Conservation (phyloP, 2,888 invertebrate species). For the Xestia rhomboidea region DNA sequence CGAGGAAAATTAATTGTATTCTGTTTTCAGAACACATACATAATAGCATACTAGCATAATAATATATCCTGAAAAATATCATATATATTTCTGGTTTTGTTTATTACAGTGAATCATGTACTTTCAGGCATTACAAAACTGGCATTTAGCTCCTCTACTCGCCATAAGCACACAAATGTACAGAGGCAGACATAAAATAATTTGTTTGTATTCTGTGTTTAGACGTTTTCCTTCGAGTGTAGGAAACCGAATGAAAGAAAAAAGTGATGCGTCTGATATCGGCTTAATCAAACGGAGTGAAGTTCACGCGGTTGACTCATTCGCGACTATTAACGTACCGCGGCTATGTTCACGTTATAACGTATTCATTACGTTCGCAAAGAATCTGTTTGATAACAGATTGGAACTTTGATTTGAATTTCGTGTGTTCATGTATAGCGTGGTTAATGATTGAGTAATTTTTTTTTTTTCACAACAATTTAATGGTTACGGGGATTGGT, state of each 20-base stretch:
- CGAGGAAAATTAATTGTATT: too few relatives aligned
- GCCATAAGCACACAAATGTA: not conserved
- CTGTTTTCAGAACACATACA: too few relatives aligned
- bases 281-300: not conserved
- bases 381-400: conserved; percentile 15
- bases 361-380: not conserved
- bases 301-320: not conserved
- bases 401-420: conserved; percentile 19
- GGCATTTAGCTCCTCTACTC: too few relatives aligned
- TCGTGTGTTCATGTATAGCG: conserved; percentile 20
- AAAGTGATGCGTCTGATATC: not conserved
- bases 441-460: not conserved
- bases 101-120: too few relatives aligned
- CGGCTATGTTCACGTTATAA: conserved; percentile 7
- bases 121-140: too few relatives aligned
- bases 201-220: not conserved
- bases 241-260: not conserved
- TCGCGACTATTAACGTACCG: not conserved
- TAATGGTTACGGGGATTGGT: not conserved
- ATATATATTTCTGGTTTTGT: too few relatives aligned
- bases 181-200: not conserved
- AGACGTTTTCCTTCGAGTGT: not conserved
- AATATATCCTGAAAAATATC: too few relatives aligned
- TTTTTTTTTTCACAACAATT: not conserved
- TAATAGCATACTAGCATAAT: too few relatives aligned